Percentiles rank a stretch among this genome's conserved stretches.
phyloP scores from a whole-genome alignment of 2,888 invertebrate genomes.

The Incurvaria masculella region DNA sequence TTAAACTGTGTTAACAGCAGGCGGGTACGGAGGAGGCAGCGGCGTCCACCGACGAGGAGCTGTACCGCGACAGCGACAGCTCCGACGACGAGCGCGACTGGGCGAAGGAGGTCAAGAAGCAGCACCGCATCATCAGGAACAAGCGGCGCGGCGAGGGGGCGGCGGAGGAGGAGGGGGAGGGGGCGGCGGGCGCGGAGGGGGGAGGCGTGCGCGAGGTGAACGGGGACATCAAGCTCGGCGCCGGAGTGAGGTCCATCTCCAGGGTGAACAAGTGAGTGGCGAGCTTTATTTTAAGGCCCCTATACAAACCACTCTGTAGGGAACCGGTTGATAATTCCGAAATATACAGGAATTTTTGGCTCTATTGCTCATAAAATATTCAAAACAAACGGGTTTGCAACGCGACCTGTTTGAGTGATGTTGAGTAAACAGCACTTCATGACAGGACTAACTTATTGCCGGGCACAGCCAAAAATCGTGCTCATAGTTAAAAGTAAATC shows the following conservation, averaged over 20 bases:
- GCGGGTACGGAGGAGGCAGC: slow-evolving; percentile 31
- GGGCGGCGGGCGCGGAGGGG: slow-evolving; percentile 31
- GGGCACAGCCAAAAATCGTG: no score
- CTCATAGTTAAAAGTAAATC: no score
- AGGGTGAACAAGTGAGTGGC: slow-evolving; percentile 49
- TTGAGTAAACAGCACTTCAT: no score
- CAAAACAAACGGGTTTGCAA: no score
- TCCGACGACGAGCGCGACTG: slow-evolving; percentile 82
- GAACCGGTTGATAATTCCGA: no score
- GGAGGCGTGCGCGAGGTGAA: slow-evolving; percentile 27
- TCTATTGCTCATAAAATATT: no score
- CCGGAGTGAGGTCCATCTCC: slow-evolving; percentile 46
- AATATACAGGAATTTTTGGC: no score
- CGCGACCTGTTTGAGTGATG: no score
- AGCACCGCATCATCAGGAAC: slow-evolving; percentile 62
- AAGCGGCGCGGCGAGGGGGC: slow-evolving; percentile 29
- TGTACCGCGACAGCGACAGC: slow-evolving; percentile 47
- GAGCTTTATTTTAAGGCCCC: no score
- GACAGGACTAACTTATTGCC: no score
- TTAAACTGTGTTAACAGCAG: slow-evolving; percentile 20
- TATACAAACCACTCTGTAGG: no score
- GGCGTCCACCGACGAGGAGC: slow-evolving; percentile 52
- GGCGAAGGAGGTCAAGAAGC: slow-evolving; percentile 76
- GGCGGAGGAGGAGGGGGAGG: slow-evolving; percentile 23
- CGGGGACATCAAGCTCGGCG: slow-evolving; percentile 52